These are phyloP conservation scores for Pogonomyrmex barbatus DNA, from an alignment of 1,140 invertebrate species.

Conservation along the genomic window DNA sequence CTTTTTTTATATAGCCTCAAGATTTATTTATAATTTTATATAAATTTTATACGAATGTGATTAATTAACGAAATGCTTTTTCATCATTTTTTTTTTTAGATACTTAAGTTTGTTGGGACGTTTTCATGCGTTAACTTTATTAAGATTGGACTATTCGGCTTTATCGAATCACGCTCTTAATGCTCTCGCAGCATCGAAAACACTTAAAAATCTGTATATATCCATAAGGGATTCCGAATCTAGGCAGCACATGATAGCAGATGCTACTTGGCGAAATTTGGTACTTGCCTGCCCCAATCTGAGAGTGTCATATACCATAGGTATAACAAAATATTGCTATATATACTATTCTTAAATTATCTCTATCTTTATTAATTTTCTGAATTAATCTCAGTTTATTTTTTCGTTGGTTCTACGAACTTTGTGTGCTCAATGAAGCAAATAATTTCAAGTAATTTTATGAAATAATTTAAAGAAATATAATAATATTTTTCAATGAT, in stretches of 20 bases:
- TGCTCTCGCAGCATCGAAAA: constrained; percentile 78
- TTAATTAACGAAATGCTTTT: not conserved
- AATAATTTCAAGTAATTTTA: not conserved
- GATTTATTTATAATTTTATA: not conserved
- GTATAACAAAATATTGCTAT: constrained; percentile 71
- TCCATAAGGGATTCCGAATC: constrained; percentile 83
- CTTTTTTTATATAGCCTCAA: not conserved
- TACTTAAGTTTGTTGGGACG: constrained; percentile 80
- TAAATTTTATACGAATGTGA: not conserved
- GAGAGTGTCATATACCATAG: constrained; percentile 83
- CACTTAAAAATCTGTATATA: constrained; percentile 78
- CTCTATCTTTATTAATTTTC: not conserved
- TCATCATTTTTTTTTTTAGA: constrained; percentile 70
- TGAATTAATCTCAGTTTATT: not conserved
- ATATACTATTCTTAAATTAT: not conserved
- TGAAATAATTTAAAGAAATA: not conserved
- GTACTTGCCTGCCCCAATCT: constrained; percentile 81
- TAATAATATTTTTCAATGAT: not conserved
- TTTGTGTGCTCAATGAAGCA: not conserved
- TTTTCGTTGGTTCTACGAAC: not conserved
- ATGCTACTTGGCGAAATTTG: constrained; percentile 82
- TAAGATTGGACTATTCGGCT: constrained; percentile 84
- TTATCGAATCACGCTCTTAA: constrained; percentile 82
- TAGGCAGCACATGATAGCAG: constrained; percentile 80
- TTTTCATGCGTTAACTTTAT: constrained; percentile 76